Conservation (phyloP, 2,113 vertebrate species). For the Geococcyx californianus region DNA sequence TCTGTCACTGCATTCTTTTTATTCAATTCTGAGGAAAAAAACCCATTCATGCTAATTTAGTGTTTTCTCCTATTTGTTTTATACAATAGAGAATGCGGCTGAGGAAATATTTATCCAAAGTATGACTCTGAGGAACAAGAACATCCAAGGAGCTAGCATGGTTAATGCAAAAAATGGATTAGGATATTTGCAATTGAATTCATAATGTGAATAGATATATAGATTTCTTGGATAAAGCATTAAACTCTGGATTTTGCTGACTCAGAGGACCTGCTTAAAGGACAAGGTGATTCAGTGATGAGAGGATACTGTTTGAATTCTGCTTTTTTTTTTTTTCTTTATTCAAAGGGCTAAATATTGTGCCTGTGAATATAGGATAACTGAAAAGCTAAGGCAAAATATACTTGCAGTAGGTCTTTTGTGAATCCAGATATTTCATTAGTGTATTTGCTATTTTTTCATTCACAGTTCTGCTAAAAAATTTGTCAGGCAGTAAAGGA, state of each 20-base stretch:
- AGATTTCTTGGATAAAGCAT: not conserved
- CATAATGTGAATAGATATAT: not conserved
- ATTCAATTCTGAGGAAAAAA: not conserved
- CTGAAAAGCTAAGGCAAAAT: not conserved
- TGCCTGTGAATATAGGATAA: not conserved
- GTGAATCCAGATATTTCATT: not conserved
- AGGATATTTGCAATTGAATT: not conserved
- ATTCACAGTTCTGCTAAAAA: not conserved
- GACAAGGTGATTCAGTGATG: not conserved
- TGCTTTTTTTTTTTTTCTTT: not conserved
- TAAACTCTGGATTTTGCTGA: not conserved
- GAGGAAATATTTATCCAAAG: not conserved
- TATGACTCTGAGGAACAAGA: not conserved
- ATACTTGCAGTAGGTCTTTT: not conserved
- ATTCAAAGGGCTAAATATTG: not conserved
- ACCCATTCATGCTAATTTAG: not conserved
- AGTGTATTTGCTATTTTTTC: not conserved
- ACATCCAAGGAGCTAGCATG: not conserved
- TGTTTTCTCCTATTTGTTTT: not conserved
- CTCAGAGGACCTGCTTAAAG: not conserved
- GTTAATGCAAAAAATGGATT: not conserved
- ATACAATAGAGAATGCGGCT: not conserved
- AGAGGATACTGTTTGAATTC: not conserved
- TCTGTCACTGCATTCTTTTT: not conserved
- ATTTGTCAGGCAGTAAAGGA: conserved; percentile 11